phyloP scores from a whole-genome alignment of 1,140 invertebrate species.

The Tenebrio molitor region DNA sequence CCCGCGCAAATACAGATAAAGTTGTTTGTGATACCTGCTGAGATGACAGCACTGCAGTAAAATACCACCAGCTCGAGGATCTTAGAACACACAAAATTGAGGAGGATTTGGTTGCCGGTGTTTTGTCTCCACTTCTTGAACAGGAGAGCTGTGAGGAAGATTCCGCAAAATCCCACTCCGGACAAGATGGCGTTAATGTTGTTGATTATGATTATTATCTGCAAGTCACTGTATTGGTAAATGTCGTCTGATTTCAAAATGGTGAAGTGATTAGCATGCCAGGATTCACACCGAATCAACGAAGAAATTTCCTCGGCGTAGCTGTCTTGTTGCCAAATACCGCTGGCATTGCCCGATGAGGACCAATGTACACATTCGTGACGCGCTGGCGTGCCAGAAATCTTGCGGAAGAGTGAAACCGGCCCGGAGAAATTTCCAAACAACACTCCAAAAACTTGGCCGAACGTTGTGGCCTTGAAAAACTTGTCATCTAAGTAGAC shows the following conservation, averaged over 20 bases:
- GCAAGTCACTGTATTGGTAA: slow-evolving; percentile 41
- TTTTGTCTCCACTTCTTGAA: slow-evolving; percentile 74
- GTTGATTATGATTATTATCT: no score
- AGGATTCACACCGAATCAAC: slow-evolving; percentile 52
- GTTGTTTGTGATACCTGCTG: slow-evolving; percentile 65
- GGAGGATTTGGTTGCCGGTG: slow-evolving; percentile 73
- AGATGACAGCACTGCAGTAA: slow-evolving; percentile 69
- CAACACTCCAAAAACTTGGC: slow-evolving; percentile 55
- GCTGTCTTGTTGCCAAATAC: slow-evolving; percentile 53
- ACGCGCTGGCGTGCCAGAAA: slow-evolving; percentile 2
- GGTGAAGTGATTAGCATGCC: slow-evolving; percentile 62
- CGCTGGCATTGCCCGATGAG: slow-evolving; percentile 34
- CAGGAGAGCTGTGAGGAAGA: slow-evolving; percentile 71
- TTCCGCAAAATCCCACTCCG: slow-evolving; percentile 70
- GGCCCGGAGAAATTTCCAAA: slow-evolving; percentile 47
- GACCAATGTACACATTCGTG: slow-evolving; percentile 55
- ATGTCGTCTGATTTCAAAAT: slow-evolving; percentile 42
- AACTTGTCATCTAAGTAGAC: slow-evolving; percentile 53
- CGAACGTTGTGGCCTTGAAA: slow-evolving; percentile 15
- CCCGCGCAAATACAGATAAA: slow-evolving; percentile 60
- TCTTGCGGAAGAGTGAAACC: slow-evolving; percentile 47
- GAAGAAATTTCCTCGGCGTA: neutral
- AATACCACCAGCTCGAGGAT: slow-evolving; percentile 72
- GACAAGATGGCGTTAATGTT: slow-evolving; percentile 70
- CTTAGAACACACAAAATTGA: slow-evolving; percentile 73